phyloP scores from a whole-genome alignment of 2,113 vertebrate species.

The Gallinago media region DNA sequence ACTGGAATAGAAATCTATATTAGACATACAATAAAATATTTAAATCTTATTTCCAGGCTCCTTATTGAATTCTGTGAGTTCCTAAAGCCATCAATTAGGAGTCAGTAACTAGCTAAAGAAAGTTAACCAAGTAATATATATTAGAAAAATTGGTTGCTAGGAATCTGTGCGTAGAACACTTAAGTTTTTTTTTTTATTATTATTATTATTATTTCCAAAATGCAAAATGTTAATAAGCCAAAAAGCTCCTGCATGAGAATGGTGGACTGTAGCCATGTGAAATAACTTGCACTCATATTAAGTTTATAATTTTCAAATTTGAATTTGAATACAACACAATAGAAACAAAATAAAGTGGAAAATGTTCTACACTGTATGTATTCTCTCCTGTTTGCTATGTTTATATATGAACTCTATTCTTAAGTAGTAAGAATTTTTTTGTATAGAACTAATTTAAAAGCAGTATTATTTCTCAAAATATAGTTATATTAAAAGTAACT shows the following conservation, averaged over 20 bases:
- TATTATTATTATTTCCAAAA: not conserved
- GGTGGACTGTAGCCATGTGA: not conserved
- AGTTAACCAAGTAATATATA: not conserved
- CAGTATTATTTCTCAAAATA: not conserved
- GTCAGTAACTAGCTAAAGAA: not conserved
- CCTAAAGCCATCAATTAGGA: not conserved
- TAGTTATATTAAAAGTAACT: not conserved
- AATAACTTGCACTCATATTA: not conserved
- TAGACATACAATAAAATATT: not conserved
- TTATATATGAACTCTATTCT: not conserved
- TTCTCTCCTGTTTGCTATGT: not conserved
- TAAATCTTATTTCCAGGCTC: not conserved
- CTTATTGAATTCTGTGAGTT: not conserved
- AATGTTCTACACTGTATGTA: not conserved
- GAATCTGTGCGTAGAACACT: not conserved
- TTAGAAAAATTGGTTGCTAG: not conserved
- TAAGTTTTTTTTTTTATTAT: not conserved
- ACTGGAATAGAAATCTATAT: not conserved
- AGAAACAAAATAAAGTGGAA: not conserved
- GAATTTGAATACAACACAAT: not conserved
- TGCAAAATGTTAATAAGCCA: not conserved
- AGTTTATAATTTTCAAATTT: not conserved
- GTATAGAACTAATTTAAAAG: not conserved
- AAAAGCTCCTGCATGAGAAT: not conserved
- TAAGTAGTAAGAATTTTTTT: not conserved